Evolutionary conservation across 35 echinoderm and acorn worm species (phyloP), one percentile per base, ranked within the genome.

Genomic region (Eucidaris tribuloides): DNA sequence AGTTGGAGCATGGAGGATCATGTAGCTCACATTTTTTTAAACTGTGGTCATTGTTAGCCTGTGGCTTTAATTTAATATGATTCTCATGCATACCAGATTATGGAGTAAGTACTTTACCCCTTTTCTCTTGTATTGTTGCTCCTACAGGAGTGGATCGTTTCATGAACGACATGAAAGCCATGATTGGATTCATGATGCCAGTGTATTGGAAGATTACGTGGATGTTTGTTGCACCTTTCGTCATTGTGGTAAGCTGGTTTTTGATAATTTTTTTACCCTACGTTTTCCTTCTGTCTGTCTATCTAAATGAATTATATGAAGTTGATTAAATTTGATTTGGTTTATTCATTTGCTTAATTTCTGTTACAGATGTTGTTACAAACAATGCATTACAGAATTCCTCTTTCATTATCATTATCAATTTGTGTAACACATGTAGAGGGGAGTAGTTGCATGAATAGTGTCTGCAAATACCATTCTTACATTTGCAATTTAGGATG

Each of bases 211-310:
- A 74, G 41, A 44, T 74, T 41, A 40, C 68, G 9, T 74, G 68
- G 68, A 74, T 74, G 68, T 74, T 74, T 40, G 44, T 74, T 15
- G 38, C 68, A 15, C 68, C 68, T 43, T 74, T 74, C 44, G 68
- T 74, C 34, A 74, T 74, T 23, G 33, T 44, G 68, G 68, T 74
- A 74, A 74, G 68, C n/a, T n/a, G n/a, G n/a, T n/a, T n/a, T n/a
- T n/a, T n/a, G n/a, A n/a, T n/a, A n/a, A n/a, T n/a, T n/a, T n/a
- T n/a, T n/a, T n/a, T n/a, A n/a, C n/a, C n/a, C n/a, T n/a, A n/a
- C n/a, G n/a, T n/a, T n/a, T n/a, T n/a, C n/a, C n/a, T n/a, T n/a
- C n/a, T n/a, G n/a, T n/a, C n/a, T n/a, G n/a, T n/a, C n/a, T n/a
- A n/a, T n/a, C n/a, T n/a, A n/a, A n/a, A n/a, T n/a, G n/a, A n/a